Conservation (phyloP, 2,797 vertebrate genomes). For the Acanthurus tractus region DNA sequence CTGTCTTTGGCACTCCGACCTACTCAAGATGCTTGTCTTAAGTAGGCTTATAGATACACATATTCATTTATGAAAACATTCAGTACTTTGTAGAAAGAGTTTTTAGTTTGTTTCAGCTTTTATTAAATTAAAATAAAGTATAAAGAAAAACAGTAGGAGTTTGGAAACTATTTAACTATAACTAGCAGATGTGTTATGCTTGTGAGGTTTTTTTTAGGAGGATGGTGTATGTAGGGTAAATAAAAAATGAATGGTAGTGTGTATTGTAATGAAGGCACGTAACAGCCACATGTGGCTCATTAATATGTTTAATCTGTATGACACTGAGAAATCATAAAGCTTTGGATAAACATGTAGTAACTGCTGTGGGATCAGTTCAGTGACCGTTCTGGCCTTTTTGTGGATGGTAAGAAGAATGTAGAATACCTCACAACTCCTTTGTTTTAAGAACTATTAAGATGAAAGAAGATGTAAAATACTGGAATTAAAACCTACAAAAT, state of each 20-base stretch:
- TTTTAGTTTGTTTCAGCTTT: neutral
- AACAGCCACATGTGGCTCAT: neutral
- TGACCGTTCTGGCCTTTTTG: neutral
- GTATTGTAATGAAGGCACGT: neutral
- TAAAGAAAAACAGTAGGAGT: too few species aligned
- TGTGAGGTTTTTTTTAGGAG: too few species aligned
- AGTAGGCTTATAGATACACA: neutral
- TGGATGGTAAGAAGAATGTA: neutral
- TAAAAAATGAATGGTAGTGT: neutral
- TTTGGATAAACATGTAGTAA: neutral
- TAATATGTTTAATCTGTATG: neutral
- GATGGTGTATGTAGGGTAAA: neutral
- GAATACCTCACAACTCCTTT: neutral
- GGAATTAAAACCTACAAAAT: too few species aligned
- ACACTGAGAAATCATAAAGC: neutral
- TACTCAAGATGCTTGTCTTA: neutral
- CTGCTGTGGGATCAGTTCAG: neutral
- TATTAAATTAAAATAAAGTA: neutral
- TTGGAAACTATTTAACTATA: neutral
- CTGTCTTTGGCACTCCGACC: neutral
- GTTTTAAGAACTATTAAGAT: neutral
- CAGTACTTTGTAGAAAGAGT: neutral
- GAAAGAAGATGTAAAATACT: too few species aligned
- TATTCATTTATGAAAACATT: neutral
- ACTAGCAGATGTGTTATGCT: too few species aligned